Conservation (phyloP, 2,888 invertebrate species). For the Lasius platythorax region DNA sequence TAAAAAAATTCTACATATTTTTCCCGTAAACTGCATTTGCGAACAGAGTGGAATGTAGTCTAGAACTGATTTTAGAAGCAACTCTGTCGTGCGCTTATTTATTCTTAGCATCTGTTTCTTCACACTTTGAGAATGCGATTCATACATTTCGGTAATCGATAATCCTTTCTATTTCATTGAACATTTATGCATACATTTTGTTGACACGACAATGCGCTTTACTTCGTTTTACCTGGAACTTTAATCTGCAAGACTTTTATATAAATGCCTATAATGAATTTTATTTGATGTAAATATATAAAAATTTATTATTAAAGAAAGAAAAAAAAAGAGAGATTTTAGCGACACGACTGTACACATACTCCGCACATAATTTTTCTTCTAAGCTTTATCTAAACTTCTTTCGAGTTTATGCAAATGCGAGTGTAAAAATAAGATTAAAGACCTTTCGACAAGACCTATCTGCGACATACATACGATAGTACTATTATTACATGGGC, state of each 20-base stretch:
- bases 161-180: background rate
- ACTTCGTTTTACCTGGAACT: background rate
- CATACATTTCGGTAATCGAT: conserved; percentile 4
- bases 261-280: background rate
- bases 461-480: background rate
- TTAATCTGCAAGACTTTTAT: background rate
- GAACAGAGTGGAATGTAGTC: conserved; percentile 16
- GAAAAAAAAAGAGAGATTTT: too few species aligned
- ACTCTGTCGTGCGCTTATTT: conserved; percentile 6
- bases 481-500: background rate
- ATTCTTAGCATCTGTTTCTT: conserved; percentile 34
- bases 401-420: background rate
- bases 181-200: background rate
- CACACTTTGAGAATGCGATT: background rate
- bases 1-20: background rate
- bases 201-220: background rate
- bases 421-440: background rate
- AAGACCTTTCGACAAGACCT: background rate
- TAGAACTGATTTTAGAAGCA: conserved; percentile 22
- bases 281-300: background rate
- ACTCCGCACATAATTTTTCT: background rate
- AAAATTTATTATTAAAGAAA: background rate
- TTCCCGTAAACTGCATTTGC: background rate
- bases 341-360: background rate
- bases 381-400: background rate